phyloP scores from a whole-genome alignment of 2,888 invertebrate species.

The Acleris literana region DNA sequence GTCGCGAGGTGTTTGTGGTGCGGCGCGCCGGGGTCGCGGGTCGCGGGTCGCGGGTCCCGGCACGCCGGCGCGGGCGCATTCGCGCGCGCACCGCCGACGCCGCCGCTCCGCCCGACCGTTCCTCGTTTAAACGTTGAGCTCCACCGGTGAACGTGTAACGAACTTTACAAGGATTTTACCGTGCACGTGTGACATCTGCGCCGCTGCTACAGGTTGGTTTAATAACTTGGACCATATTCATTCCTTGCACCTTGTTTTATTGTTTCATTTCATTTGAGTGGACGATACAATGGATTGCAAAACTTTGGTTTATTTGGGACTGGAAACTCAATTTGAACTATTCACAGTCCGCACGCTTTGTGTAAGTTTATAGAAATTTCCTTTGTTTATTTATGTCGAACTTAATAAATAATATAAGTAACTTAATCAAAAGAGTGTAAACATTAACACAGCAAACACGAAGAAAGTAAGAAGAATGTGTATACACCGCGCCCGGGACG shows the following conservation, averaged over 20 bases:
- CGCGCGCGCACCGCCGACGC: constrained; percentile 77
- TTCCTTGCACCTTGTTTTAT: not conserved
- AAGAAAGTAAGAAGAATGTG: no score
- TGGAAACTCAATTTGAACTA: no score
- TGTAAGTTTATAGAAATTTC: no score
- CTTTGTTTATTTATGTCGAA: no score
- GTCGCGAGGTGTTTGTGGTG: constrained; percentile 5
- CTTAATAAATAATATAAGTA: no score
- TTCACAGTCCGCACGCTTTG: no score
- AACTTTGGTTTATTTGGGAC: no score
- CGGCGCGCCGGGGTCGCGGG: constrained; percentile 49
- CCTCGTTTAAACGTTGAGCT: constrained; percentile 48
- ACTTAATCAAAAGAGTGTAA: no score
- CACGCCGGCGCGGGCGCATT: constrained; percentile 69
- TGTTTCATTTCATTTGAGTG: not conserved
- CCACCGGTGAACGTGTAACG: constrained; percentile 69
- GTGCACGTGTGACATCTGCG: constrained; percentile 63
- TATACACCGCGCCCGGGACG: no score
- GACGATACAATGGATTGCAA: no score
- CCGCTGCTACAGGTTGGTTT: constrained; percentile 62
- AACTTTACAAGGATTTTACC: constrained; percentile 71
- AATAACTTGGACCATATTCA: constrained; percentile 33
- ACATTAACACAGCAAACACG: no score
- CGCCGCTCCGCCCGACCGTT: constrained; percentile 70
- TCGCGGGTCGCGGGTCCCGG: constrained; percentile 59